Percentiles rank a stretch among this genome's conserved stretches.
Evolutionary conservation across 1,140 invertebrate species (phyloP).

Genomic region (Brachionus rotundiformis): DNA sequence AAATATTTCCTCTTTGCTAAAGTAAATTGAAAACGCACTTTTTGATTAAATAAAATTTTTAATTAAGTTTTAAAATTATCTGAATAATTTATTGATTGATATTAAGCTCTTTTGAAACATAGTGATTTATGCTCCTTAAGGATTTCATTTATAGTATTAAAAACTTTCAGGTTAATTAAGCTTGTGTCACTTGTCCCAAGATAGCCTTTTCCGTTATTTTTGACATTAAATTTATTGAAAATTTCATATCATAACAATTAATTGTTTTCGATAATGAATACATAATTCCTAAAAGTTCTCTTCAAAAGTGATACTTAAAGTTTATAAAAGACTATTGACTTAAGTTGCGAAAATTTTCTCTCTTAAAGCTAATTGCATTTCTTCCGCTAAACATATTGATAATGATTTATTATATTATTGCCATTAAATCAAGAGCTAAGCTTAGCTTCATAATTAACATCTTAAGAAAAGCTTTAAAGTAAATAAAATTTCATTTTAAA

Average conservation of each 20-base stretch:
- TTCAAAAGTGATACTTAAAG: not conserved
- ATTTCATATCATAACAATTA: not conserved
- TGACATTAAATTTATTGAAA: not conserved
- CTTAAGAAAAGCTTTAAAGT: not conserved
- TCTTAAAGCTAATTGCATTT: not conserved
- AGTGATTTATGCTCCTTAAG: not conserved
- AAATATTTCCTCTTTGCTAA: not conserved
- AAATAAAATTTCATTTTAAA: not conserved
- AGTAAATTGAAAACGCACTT: not conserved
- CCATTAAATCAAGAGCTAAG: not conserved
- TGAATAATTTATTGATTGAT: not conserved
- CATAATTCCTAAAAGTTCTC: not conserved
- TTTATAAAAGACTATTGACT: not conserved
- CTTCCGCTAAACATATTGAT: not conserved
- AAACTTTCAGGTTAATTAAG: not conserved
- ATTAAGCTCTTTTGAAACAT: not conserved
- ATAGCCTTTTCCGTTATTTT: not conserved
- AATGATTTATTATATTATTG: conserved; percentile 12
- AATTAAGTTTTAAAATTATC: not conserved
- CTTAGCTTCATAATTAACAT: not conserved
- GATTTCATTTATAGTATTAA: not conserved
- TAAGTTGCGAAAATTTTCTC: not conserved
- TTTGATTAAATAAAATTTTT: not conserved
- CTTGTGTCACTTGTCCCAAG: not conserved
- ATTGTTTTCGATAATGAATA: too few species aligned